phyloP scores from a whole-genome alignment of 2,888 invertebrate genomes.

The Andrena praecox region DNA sequence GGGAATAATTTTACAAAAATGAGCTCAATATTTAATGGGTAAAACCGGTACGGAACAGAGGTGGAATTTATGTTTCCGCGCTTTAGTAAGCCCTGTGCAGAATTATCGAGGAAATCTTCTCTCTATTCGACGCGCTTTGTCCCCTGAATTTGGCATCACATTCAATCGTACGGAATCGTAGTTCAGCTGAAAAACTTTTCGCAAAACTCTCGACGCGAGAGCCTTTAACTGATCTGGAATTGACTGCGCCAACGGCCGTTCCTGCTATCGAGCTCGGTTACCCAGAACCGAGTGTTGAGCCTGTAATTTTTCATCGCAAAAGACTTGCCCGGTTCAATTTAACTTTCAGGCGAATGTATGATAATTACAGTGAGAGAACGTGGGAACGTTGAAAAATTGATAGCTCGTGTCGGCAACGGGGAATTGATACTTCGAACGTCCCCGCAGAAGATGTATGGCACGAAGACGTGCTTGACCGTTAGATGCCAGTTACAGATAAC shows the following conservation, averaged over 20 bases:
- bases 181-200: slow-evolving; percentile 12
- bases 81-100: slow-evolving; percentile 45
- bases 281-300: neutral
- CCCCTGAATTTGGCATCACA: slow-evolving; percentile 44
- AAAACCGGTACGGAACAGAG: slow-evolving; percentile 32
- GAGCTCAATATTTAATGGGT: slow-evolving; percentile 45
- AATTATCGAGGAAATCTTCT: slow-evolving; percentile 56
- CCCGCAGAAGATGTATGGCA: slow-evolving; percentile 32
- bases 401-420: slow-evolving; percentile 37
- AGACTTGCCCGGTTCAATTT: slow-evolving; percentile 39
- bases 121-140: slow-evolving; percentile 29
- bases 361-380: slow-evolving; percentile 37
- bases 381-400: slow-evolving; percentile 25
- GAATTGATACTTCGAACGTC: slow-evolving; percentile 43
- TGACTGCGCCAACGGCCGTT: slow-evolving; percentile 26
- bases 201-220: slow-evolving; percentile 36
- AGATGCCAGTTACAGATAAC: slow-evolving; percentile 7
- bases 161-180: slow-evolving; percentile 30
- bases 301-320: slow-evolving; percentile 25
- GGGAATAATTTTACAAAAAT: slow-evolving; percentile 48
- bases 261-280: slow-evolving; percentile 32
- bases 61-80: slow-evolving; percentile 47
- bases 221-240: slow-evolving; percentile 43
- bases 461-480: slow-evolving; percentile 16
- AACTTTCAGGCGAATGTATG: slow-evolving; percentile 38